Base-by-base conservation (phyloP, 1,140 invertebrate species). In the Hydropsyche tenuis region DNA sequence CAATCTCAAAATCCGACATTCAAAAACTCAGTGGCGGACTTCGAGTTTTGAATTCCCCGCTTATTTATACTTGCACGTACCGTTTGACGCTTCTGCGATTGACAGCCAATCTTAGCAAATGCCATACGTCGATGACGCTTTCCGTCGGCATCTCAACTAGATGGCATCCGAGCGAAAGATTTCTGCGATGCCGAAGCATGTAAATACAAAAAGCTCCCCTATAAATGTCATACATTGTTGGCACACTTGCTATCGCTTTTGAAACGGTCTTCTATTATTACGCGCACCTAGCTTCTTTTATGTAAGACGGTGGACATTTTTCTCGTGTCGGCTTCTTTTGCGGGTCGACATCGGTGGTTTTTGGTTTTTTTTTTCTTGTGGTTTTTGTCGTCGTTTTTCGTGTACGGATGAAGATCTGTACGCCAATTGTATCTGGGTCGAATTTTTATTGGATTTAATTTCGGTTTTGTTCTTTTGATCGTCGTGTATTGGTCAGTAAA, bases 171-270 rank as follows among this genome's bases (percentile, higher is more conserved):
- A 48, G 43, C 45, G 46, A 48, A 37, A 53, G 66, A 69, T 71
- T 60, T 37, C n/a, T 60, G 51, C 51, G 60, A 63, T 56, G 60
- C 37, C 62, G 72, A 48, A 73, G 37, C 46, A 71, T 62, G 69
- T 42, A 73, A 62, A 72, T 30, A 75, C 65, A 62, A 75, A 74
- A 53, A 72, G 70, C 65, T 56, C 65, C 30, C 30, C 43, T 69
- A 69, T 51, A 73, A 75, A 75, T 75, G 74, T 72, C 74, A 75
- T 27, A 48, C 63, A 75, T 75, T 62, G 70, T 73, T 75, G 74
- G 74, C 74, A 69, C 74, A 72, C 74, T 75, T 68, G 37, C 9
- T n/a, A 37, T 9, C 30, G 30, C 30, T 37, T 37, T 37, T 37
- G 30, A 37, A 37, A 37, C 30, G 30, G 9, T 37, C 37, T 18